phyloP scores from a whole-genome alignment of 2,113 vertebrate genomes.

The Bambusicola thoracicus region DNA sequence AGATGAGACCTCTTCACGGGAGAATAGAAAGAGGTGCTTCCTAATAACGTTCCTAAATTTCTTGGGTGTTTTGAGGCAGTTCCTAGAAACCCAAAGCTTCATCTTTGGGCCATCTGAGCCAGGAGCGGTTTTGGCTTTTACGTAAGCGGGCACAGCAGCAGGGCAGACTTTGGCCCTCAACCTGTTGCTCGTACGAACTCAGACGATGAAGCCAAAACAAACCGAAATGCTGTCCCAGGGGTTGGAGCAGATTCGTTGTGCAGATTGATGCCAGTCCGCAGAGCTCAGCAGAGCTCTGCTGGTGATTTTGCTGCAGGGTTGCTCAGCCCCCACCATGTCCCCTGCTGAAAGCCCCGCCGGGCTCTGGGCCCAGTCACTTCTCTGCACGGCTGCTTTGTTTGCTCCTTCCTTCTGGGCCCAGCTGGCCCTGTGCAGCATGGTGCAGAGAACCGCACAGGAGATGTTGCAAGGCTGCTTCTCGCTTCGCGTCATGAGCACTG shows the following conservation, averaged over 20 bases:
- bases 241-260: not conserved
- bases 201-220: constrained; percentile 19
- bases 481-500: not conserved
- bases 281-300: not conserved
- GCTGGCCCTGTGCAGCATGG: not conserved
- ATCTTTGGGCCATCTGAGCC: not conserved
- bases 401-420: not conserved
- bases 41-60: not conserved
- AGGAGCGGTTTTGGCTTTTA: not conserved
- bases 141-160: not conserved
- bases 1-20: not conserved
- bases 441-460: not conserved
- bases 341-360: not conserved
- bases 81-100: not conserved
- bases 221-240: not conserved
- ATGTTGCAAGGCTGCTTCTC: constrained; percentile 37
- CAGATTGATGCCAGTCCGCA: not conserved
- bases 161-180: constrained; percentile 51
- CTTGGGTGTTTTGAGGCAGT: not conserved
- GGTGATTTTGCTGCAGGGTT: not conserved
- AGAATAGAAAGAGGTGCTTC: not conserved
- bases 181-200: constrained; percentile 20
- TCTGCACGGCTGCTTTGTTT: constrained; percentile 1
- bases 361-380: not conserved
- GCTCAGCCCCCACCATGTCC: not conserved